A percentile compares a stretch with the other conserved stretches of the same genome.
These are phyloP conservation scores for Malaclemys terrapin DNA, from an alignment of 2,113 vertebrate genomes.

Conservation along the genomic window DNA sequence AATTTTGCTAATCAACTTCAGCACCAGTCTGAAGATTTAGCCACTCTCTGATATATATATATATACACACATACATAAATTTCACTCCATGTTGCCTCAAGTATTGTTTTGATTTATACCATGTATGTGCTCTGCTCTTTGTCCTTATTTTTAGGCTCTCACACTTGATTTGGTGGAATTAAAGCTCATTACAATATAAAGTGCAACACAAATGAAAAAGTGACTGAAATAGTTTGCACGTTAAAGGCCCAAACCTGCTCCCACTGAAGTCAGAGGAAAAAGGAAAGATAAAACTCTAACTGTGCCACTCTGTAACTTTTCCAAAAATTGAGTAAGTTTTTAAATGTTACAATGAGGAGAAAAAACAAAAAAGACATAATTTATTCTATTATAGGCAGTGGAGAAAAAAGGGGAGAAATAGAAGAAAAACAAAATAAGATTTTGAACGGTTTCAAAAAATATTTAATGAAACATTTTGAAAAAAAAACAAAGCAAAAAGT, in stretches of 20 bases:
- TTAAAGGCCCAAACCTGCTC: neutral
- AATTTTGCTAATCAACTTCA: too few species aligned
- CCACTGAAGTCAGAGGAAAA: neutral
- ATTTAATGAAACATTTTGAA: neutral
- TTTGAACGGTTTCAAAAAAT: neutral
- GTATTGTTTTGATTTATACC: neutral
- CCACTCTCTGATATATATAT: neutral
- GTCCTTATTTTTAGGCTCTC: neutral
- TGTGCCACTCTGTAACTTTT: neutral
- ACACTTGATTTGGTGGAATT: neutral
- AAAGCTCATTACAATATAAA: neutral
- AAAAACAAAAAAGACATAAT: neutral
- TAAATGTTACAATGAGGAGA: neutral
- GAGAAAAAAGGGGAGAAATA: rapidly evolving
- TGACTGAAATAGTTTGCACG: neutral
- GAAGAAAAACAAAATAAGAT: neutral
- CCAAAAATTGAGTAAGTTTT: neutral
- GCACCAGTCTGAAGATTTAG: too few species aligned
- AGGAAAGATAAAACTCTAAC: neutral
- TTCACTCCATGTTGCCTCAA: neutral
- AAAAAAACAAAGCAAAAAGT: neutral
- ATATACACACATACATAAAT: too few species aligned
- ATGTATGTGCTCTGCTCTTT: neutral
- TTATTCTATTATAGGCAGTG: neutral
- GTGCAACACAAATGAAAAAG: neutral